phyloP scores from a whole-genome alignment of 2,888 invertebrate species.

The Portevinia maculata region DNA sequence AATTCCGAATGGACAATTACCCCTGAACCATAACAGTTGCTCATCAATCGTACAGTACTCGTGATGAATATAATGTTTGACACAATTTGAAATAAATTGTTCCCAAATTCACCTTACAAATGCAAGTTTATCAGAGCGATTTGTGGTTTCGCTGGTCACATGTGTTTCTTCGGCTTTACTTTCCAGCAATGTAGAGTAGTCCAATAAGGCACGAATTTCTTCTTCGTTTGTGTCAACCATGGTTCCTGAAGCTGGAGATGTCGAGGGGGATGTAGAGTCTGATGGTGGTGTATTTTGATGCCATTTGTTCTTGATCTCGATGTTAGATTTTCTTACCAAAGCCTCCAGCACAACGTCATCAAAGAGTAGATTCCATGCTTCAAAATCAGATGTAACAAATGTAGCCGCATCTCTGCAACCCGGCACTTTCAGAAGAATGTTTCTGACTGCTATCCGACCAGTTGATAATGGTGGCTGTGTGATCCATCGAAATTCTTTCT shows the following conservation, averaged over 20 bases:
- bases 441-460: conserved; percentile 13
- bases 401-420: conserved; percentile 10
- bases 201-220: conserved; percentile 10
- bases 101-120: conserved; percentile 14
- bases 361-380: conserved; percentile 29
- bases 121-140: conserved; percentile 4
- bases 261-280: conserved; percentile 6
- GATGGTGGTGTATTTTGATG: conserved; percentile 22
- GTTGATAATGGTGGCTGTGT: conserved; percentile 21
- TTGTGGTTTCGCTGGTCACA: conserved; percentile 4
- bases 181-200: conserved; percentile 27
- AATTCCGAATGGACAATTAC: too few relatives aligned
- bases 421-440: too few relatives aligned
- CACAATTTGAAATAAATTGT: conserved; percentile 21
- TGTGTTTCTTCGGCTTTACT: background rate
- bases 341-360: background rate
- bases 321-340: conserved; percentile 12
- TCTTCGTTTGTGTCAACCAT: conserved; percentile 2
- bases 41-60: too few relatives aligned
- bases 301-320: conserved; percentile 19
- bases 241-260: background rate
- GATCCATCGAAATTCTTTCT: conserved; percentile 18
- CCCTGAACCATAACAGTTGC: too few relatives aligned
- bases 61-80: conserved; percentile 26
- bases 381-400: conserved; percentile 26